Evolutionary conservation across 2,113 vertebrate species (phyloP).

Genomic region (Astatoreochromis straeleni): DNA sequence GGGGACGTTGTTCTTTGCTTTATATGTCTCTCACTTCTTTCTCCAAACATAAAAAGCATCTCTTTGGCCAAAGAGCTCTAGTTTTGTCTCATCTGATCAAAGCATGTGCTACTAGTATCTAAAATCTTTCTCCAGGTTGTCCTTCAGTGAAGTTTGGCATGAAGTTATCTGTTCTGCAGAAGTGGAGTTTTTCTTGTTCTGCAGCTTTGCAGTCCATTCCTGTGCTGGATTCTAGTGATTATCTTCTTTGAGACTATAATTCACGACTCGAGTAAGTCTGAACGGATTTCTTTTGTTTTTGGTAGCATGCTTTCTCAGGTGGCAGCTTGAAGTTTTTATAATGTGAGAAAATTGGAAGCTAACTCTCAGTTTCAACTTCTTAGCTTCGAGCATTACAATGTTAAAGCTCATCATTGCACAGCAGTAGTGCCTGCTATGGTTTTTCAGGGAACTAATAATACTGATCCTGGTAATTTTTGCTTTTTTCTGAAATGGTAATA

Average conservation of each 20-base stretch:
- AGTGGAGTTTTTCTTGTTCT: not conserved
- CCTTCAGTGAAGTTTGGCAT: not conserved
- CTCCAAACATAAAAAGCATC: not conserved
- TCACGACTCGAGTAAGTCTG: fast-evolving
- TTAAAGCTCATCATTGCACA: not conserved
- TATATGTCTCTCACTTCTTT: not conserved
- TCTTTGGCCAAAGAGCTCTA: not conserved
- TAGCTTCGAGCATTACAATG: fast-evolving
- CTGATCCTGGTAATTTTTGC: fast-evolving
- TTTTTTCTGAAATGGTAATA: not conserved
- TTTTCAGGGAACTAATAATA: not conserved
- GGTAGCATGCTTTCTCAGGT: not conserved
- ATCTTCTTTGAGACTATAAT: not conserved
- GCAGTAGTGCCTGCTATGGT: not conserved
- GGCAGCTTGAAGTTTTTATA: not conserved
- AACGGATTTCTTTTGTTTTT: not conserved
- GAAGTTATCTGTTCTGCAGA: not conserved
- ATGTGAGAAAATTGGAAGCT: not conserved
- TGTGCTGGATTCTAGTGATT: not conserved
- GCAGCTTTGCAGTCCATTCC: not conserved
- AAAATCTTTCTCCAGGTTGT: not conserved
- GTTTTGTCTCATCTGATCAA: not conserved
- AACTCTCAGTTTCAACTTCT: not conserved
- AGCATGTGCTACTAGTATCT: not conserved
- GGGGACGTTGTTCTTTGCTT: fast-evolving